Base-by-base conservation (phyloP, 2,888 invertebrate genomes). In the Reticulitermes lucifugus region DNA sequence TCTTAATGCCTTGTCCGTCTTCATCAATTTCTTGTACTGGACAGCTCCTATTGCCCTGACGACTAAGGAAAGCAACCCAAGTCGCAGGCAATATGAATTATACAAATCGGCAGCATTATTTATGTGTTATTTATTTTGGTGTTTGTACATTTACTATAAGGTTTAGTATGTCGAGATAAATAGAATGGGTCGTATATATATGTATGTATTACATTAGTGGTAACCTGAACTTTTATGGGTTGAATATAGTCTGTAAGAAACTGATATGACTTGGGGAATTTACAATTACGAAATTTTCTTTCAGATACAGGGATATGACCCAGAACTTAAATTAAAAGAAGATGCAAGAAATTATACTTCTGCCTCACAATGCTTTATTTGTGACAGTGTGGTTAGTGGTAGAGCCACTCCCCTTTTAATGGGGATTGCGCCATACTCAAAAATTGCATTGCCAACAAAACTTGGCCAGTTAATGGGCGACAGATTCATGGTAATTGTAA, bases 381-480 rank as follows among this genome's bases (percentile, higher is more conserved):
- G 87, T 83, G 87, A 87, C 79, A 81, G 82, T 46, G 4, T 35
- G 60, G 80, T 85, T 10, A n/a, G 25, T 22, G 70, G 46, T 22
- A 83, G 77, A 73, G 86, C 84, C 10, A 71, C 79, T 51, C 79
- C 82, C 25, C 70, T 87, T 6, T n/a, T 86, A 59, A 81, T 51
- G 55, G 84, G 85, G 5, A 55, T 29, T 21, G 86, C 86, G 3
- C 79, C 83, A 1, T 81, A 84, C 82, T 86, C 87, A 29, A 86
- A 87, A 51, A 86, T 86, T 3, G 79, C 71, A 46, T 55, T 87
- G n/a, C 85, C 86, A 46, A 85, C 83, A 29, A 86, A 87, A 84
- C 87, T 87, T 55, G 87, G 86, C 18, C 85, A 87, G 70, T 41
- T 87, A 59, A 86, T 87, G 86, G 87, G 87, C 35, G 86, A 87